phyloP scores from a whole-genome alignment of 2,888 invertebrate species.

The Xylota sylvarum region DNA sequence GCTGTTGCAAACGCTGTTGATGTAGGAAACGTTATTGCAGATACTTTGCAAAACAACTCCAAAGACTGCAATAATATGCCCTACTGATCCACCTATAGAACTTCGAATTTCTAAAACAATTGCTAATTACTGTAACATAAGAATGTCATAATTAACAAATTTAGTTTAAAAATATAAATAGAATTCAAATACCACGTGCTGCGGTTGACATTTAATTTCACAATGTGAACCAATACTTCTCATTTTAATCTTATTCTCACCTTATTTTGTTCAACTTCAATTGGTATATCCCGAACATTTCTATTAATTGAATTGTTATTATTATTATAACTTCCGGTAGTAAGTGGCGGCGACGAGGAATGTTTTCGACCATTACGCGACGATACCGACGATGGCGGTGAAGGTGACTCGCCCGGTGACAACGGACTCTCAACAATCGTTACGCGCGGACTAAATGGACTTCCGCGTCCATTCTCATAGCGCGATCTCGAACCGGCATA shows the following conservation, averaged over 20 bases:
- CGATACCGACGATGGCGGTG: slow-evolving; percentile 79
- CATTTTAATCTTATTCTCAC: slow-evolving; percentile 77
- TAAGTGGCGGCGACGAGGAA: slow-evolving; percentile 70
- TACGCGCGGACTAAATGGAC: slow-evolving; percentile 78
- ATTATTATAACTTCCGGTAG: slow-evolving; percentile 78
- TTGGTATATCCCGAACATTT: slow-evolving; percentile 84
- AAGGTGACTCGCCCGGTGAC: slow-evolving; percentile 78
- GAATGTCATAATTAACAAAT: not conserved
- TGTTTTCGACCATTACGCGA: slow-evolving; percentile 61
- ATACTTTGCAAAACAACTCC: no score
- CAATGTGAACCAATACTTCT: not conserved
- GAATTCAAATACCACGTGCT: not conserved
- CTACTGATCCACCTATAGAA: not conserved
- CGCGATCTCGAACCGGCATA: slow-evolving; percentile 53
- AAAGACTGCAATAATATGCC: no score
- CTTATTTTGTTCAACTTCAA: slow-evolving; percentile 84
- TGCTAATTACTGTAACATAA: not conserved
- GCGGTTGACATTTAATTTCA: slow-evolving; percentile 1
- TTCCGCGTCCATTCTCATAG: slow-evolving; percentile 70
- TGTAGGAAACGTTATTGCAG: no score
- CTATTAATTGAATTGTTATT: slow-evolving; percentile 78
- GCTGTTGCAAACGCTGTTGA: no score
- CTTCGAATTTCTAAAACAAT: not conserved
- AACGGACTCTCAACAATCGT: slow-evolving; percentile 79
- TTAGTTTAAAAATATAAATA: not conserved